These are phyloP conservation scores for Mugil cephalus DNA, from an alignment of 2,113 vertebrate species.

Conservation along the genomic window DNA sequence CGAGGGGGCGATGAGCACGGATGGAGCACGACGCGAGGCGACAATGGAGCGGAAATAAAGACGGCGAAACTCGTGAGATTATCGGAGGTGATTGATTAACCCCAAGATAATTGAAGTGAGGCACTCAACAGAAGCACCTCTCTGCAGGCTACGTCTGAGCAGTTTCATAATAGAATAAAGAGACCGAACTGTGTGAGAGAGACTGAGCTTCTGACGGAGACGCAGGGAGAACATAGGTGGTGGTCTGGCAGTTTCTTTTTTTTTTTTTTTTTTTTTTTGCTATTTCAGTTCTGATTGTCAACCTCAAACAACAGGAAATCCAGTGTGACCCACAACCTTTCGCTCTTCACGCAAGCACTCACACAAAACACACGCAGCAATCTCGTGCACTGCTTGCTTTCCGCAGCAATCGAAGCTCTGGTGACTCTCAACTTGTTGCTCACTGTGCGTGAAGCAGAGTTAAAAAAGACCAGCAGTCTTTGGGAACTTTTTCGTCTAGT, in stretches of 20 bases:
- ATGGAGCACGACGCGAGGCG: neutral
- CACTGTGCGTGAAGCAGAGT: neutral
- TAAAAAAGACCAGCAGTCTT: neutral
- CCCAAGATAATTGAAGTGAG: constrained; percentile 23
- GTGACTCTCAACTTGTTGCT: neutral
- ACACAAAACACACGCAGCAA: constrained; percentile 25
- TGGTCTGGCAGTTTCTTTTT: constrained; percentile 73
- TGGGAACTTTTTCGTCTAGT: constrained; percentile 5
- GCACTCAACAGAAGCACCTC: neutral
- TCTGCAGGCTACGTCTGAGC: neutral
- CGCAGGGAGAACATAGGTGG: constrained; percentile 41
- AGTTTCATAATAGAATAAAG: neutral
- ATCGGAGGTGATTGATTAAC: constrained; percentile 9
- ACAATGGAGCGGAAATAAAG: neutral
- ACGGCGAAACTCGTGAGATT: neutral
- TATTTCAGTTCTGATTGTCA: constrained; percentile 78
- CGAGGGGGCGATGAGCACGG: no score
- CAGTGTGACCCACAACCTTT: constrained; percentile 78
- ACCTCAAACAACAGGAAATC: constrained; percentile 84
- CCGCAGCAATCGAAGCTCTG: neutral
- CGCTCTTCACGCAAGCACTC: constrained; percentile 59
- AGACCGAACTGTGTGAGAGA: neutral
- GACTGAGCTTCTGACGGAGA: constrained; percentile 14
- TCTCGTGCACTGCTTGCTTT: constrained; percentile 20
- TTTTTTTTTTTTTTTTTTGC: constrained; percentile 29